Evolutionary conservation across 2,888 invertebrate genomes (phyloP).

Genomic region (Polydrusus pterygomalis): DNA sequence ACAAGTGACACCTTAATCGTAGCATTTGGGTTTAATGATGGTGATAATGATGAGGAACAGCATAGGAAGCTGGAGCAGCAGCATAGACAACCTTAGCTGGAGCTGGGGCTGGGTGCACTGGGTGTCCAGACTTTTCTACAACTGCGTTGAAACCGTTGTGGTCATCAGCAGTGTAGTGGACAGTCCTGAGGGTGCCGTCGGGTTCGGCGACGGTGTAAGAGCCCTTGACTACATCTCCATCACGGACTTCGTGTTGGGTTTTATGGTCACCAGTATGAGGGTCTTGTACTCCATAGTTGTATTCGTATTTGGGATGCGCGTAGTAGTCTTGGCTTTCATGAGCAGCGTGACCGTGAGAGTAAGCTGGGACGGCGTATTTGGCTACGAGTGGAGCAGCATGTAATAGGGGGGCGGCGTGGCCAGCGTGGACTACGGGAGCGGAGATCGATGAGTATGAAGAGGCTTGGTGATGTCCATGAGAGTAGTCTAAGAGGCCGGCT

Average conservation of each 20-base stretch:
- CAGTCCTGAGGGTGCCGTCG: slow-evolving; percentile 75
- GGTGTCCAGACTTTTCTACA: slow-evolving; percentile 72
- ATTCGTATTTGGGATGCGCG: slow-evolving; percentile 77
- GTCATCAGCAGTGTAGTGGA: slow-evolving; percentile 76
- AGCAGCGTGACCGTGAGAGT: slow-evolving; percentile 48
- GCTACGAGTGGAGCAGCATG: slow-evolving; percentile 39
- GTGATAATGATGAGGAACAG: slow-evolving; percentile 51
- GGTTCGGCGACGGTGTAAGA: slow-evolving; percentile 73
- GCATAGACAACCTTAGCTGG: slow-evolving; percentile 40
- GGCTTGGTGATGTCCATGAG: slow-evolving; percentile 57
- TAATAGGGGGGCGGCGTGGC: slow-evolving; percentile 35
- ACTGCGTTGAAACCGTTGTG: slow-evolving; percentile 73
- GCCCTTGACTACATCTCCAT: slow-evolving; percentile 75
- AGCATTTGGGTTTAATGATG: not conserved
- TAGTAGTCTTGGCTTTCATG: slow-evolving; percentile 60
- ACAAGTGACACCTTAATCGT: not conserved
- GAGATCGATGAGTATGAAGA: slow-evolving; percentile 48
- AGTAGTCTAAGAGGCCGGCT: slow-evolving; percentile 48
- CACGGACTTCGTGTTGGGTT: slow-evolving; percentile 73
- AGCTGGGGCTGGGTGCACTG: slow-evolving; percentile 71
- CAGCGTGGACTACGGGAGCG: slow-evolving; percentile 37
- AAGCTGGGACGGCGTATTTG: slow-evolving; percentile 58
- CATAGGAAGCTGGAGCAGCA: slow-evolving; percentile 26
- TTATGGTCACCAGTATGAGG: slow-evolving; percentile 75
- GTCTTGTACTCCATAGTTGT: slow-evolving; percentile 75